These are phyloP conservation scores for Sciurus vulgaris DNA, from an alignment of 2,797 vertebrate species.

Conservation along the genomic window DNA sequence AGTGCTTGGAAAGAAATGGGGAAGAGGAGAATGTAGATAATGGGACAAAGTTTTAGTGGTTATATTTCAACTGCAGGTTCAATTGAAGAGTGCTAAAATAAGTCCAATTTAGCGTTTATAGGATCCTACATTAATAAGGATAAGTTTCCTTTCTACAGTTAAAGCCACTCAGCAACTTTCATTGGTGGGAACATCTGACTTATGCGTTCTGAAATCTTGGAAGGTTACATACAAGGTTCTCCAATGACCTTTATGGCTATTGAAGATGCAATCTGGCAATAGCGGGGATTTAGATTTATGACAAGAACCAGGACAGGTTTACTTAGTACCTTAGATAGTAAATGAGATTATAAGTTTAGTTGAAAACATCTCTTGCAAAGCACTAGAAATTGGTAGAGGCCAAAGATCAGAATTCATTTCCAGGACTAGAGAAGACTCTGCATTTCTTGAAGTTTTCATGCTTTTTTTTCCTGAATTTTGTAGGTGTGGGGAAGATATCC, in stretches of 20 bases:
- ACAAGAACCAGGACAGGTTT: background rate
- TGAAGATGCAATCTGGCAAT: constrained; percentile 18
- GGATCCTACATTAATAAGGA: background rate
- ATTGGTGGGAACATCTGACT: background rate
- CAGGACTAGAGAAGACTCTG: background rate
- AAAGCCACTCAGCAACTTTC: constrained; percentile 11
- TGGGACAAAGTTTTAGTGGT: background rate
- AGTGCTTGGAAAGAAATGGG: background rate
- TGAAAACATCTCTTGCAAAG: constrained; percentile 41
- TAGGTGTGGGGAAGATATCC: background rate
- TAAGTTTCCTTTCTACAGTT: background rate
- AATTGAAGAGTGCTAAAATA: background rate
- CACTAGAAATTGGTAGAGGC: background rate
- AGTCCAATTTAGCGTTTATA: background rate
- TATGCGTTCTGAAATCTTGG: background rate
- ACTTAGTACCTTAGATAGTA: background rate
- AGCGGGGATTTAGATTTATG: background rate
- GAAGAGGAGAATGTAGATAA: background rate
- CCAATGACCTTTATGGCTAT: background rate
- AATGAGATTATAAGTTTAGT: background rate
- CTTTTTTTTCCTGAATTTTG: background rate
- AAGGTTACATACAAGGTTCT: background rate
- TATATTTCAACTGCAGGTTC: background rate
- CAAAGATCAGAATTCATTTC: background rate
- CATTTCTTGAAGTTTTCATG: background rate